Conservation (phyloP, 2,888 invertebrate genomes). For the Baronia brevicornis region DNA sequence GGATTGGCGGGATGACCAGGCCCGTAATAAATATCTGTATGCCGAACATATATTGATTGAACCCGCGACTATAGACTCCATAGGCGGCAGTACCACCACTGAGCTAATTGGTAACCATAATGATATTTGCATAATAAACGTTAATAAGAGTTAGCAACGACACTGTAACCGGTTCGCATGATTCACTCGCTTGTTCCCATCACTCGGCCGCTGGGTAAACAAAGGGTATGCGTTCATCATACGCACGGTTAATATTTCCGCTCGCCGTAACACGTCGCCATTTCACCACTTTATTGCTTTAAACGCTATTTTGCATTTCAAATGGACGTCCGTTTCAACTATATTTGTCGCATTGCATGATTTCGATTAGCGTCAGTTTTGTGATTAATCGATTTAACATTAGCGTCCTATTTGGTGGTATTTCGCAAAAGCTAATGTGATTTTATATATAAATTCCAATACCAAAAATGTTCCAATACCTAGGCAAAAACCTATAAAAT, state of each 20-base stretch:
- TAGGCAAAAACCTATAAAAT: too few species aligned
- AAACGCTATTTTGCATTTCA: conserved; percentile 45
- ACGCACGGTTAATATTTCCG: conserved; percentile 51
- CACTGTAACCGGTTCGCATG: conserved; percentile 21
- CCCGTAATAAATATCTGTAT: too few species aligned
- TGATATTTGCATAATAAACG: conserved; percentile 13
- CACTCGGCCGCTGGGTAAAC: conserved; percentile 30
- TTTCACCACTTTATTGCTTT: conserved; percentile 35
- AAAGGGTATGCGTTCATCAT: conserved; percentile 38
- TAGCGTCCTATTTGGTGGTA: conserved; percentile 4
- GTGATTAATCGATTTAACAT: conserved; percentile 13
- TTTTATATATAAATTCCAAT: too few species aligned
- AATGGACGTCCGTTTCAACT: conserved; percentile 35
- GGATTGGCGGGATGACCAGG: too few species aligned
- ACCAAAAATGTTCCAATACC: too few species aligned
- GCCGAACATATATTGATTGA: too few species aligned
- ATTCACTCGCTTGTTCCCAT: conserved; percentile 21
- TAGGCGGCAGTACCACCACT: too few species aligned
- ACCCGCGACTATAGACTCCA: too few species aligned
- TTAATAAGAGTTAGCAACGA: too few species aligned
- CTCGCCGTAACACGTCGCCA: conserved; percentile 39
- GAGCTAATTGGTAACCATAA: too few species aligned
- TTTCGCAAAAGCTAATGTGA: too few species aligned
- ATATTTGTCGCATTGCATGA: conserved; percentile 35
- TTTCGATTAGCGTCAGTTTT: conserved; percentile 18